Conservation (phyloP, 2,797 vertebrate genomes). For the Falco berigora region DNA sequence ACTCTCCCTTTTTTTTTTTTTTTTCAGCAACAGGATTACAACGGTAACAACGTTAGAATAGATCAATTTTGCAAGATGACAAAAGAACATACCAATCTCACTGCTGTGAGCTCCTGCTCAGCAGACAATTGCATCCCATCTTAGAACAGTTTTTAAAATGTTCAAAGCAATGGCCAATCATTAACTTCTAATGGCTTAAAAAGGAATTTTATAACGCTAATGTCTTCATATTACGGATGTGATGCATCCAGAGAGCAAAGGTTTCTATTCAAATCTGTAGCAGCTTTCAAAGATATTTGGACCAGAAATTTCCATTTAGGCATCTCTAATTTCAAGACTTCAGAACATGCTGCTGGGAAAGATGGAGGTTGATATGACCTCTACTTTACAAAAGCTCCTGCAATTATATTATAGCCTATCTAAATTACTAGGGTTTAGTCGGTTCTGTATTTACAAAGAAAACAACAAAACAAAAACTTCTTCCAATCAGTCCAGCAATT, state of each 20-base stretch:
- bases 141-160: background rate
- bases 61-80: background rate
- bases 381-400: background rate
- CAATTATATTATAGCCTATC: background rate
- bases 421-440: background rate
- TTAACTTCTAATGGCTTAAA: conserved; percentile 33
- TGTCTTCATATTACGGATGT: background rate
- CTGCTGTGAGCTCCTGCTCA: conserved; percentile 16
- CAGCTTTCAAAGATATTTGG: background rate
- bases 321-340: background rate
- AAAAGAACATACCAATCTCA: conserved; percentile 38
- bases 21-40: background rate
- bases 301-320: conserved; percentile 14
- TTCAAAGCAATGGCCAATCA: background rate
- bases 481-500: background rate
- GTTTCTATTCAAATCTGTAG: background rate
- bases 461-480: background rate
- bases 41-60: background rate
- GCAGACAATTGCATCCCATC: conserved; percentile 21
- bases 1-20: background rate
- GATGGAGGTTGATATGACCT: background rate
- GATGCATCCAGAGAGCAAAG: background rate
- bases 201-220: conserved; percentile 13
- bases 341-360: background rate
- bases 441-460: background rate